phyloP scores from a whole-genome alignment of 1,140 invertebrate genomes.

The Mylabris phalerata region DNA sequence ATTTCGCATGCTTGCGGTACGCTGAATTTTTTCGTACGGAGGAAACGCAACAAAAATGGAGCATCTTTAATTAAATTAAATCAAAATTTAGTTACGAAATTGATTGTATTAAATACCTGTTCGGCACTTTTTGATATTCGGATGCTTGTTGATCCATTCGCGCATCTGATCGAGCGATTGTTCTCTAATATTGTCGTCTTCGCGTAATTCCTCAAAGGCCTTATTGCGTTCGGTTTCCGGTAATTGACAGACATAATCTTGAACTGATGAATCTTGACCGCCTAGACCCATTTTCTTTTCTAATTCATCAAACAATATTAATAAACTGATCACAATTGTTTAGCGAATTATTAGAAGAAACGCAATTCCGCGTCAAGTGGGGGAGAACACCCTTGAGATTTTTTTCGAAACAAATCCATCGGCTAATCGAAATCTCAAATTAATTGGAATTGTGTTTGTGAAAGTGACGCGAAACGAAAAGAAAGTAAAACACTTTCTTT shows the following conservation, averaged over 20 bases:
- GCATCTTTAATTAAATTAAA: constrained; percentile 48
- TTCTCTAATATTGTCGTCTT: constrained; percentile 61
- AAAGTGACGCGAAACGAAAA: constrained; percentile 21
- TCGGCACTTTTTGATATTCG: constrained; percentile 64
- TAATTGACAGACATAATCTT: constrained; percentile 34
- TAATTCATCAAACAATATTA: not conserved
- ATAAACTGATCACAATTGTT: no score
- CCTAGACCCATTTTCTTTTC: constrained; percentile 38
- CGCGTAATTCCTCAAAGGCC: constrained; percentile 64
- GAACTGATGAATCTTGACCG: constrained; percentile 29
- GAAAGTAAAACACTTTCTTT: constrained; percentile 26
- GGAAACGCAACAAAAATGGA: constrained; percentile 72
- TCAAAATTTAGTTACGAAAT: not conserved
- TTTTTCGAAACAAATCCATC: no score
- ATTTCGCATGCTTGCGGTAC: constrained; percentile 76
- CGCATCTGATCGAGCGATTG: constrained; percentile 64
- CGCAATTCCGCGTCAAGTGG: no score
- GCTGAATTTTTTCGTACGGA: constrained; percentile 80
- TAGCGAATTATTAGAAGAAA: no score
- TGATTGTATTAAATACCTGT: constrained; percentile 47
- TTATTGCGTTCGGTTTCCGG: constrained; percentile 45
- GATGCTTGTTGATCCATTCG: constrained; percentile 71
- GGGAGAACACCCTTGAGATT: no score
- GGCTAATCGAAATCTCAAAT: no score
- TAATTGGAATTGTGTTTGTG: constrained; percentile 9